phyloP scores from a whole-genome alignment of 2,797 vertebrate species.

The Atherinosoma microstoma region DNA sequence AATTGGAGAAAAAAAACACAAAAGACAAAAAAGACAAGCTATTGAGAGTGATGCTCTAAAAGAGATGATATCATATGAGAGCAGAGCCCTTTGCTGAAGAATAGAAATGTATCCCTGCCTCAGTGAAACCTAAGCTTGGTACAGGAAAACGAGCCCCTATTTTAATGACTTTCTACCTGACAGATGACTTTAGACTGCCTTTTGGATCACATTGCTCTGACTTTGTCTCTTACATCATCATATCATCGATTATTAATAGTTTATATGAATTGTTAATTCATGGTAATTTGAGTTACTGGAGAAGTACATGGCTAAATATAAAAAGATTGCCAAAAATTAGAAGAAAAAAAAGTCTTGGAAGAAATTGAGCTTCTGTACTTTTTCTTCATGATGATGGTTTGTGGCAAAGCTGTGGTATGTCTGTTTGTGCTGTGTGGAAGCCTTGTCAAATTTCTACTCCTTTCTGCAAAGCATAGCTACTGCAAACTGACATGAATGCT shows the following conservation, averaged over 20 bases:
- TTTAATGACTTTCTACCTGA: constrained; percentile 88
- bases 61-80: constrained; percentile 81
- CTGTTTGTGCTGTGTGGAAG: constrained; percentile 26
- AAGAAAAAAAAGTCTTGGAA: constrained; percentile 10
- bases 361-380: neutral
- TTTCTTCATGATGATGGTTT: constrained; percentile 24
- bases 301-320: constrained; percentile 4
- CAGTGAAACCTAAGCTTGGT: constrained; percentile 79
- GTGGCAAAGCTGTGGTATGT: constrained; percentile 23
- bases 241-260: constrained; percentile 86
- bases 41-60: constrained; percentile 70
- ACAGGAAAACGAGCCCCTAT: constrained; percentile 82
- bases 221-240: constrained; percentile 86
- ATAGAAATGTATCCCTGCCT: constrained; percentile 81
- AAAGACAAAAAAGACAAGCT: constrained; percentile 62
- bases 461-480: constrained; percentile 35
- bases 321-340: constrained; percentile 15
- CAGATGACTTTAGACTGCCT: constrained; percentile 86
- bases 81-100: constrained; percentile 77
- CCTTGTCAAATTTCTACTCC: constrained; percentile 56
- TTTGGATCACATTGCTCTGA: constrained; percentile 86
- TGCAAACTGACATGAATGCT: constrained; percentile 56
- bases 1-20: constrained; percentile 63
- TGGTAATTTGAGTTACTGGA: constrained; percentile 62
- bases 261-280: constrained; percentile 81